Base-by-base conservation (phyloP, 2,888 invertebrate genomes). In the Acleris literana region DNA sequence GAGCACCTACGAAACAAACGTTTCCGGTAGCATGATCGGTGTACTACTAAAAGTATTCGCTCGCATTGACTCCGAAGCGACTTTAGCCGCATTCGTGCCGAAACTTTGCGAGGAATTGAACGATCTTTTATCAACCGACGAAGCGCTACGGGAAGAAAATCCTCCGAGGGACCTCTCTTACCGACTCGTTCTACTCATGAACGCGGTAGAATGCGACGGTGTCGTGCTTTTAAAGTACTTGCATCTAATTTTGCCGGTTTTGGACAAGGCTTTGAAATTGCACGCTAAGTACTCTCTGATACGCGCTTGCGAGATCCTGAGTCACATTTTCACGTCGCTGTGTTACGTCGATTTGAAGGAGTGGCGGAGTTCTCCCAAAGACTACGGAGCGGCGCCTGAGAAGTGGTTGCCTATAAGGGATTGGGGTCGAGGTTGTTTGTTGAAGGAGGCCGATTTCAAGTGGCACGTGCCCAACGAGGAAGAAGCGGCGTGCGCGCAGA, bases 11-110 rank as follows among this genome's bases (percentile, higher is more conserved):
- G 98, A 98, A 83, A 95, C 96, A 0, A 95, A 95, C 75, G 96
- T 98, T 0, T 96, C 97, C 0, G 98, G 97, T 0, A 95, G 95
- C 79, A 94, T 97, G 81, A 94, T 97, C 0, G 97, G 96, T 0
- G 94, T 95, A 11, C 86, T 98, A 68, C 94, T 96, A 69, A 94
- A 95, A 64, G 92, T 93, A 11, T 95, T 96, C 78, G 92, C 94
- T 0, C 89, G 93, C 75, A 94, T 95, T 0, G 94, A 96, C 76
- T 94, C 97, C 0, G 94, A 94, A 64, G 93, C 95, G 59, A 95
- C 96, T 0, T 81, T 97, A 66, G 94, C 95, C 66, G 92, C 95
- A 16, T 94, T 98, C 75, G 77, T 98, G 63, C 97, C 97, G 0
- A 93, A 94, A 72, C 88, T 97, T 3, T 95, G 95, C 74, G 94